phyloP scores from a whole-genome alignment of 53 echinoderm and acorn worm species.

The Crossaster papposus region DNA sequence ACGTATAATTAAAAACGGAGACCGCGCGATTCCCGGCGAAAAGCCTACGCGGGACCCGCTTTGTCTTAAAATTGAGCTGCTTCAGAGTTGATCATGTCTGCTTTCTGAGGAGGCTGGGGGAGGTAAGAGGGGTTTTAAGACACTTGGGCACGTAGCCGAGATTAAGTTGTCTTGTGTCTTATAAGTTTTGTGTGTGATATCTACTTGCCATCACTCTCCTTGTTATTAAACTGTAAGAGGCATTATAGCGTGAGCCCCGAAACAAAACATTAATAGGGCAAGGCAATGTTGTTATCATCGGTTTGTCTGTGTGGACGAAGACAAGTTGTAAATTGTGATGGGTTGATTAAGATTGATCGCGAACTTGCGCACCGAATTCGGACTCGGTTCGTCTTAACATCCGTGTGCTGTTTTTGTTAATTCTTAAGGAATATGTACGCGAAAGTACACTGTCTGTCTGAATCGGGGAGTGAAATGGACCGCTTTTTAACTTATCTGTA shows the following conservation, averaged over 20 bases:
- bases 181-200: too few relatives aligned
- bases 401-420: neutral
- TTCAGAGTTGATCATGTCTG: conserved; percentile 26
- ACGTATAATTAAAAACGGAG: conserved; percentile 26
- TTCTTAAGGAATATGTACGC: conserved; percentile 4
- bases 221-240: conserved; percentile 11
- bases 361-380: neutral
- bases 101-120: neutral
- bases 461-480: neutral
- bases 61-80: conserved; percentile 44
- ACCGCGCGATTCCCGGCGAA: neutral
- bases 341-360: conserved; percentile 19
- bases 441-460: conserved; percentile 12
- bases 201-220: conserved; percentile 7
- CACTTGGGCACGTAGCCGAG: conserved; percentile 17
- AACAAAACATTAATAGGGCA: conserved; percentile 22
- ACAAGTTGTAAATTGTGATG: neutral
- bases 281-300: neutral
- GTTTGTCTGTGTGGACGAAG: neutral
- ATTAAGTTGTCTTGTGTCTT: neutral
- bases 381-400: neutral
- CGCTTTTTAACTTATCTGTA: neutral
- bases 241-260: neutral
- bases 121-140: conserved; percentile 26
- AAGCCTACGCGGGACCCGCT: neutral